Evolutionary conservation across 1,140 invertebrate species (phyloP).

Genomic region (Nephila pilipes): DNA sequence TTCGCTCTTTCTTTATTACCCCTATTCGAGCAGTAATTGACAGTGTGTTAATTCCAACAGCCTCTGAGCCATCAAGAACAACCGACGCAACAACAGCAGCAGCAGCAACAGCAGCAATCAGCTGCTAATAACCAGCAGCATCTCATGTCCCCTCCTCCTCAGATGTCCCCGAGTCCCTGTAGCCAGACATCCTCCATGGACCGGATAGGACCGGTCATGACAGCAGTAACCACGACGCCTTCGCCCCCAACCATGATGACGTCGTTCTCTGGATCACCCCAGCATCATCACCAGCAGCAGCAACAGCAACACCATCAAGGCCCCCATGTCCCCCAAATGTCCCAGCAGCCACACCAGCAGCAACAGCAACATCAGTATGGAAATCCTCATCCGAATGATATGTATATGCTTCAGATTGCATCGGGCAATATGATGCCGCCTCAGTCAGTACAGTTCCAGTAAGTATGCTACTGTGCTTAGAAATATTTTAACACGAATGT

Average conservation of each 20-base stretch:
- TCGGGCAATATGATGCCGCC: constrained; percentile 68
- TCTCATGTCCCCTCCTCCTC: constrained; percentile 41
- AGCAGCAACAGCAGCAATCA: not conserved
- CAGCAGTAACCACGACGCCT: constrained; percentile 58
- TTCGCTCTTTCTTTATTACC: not conserved
- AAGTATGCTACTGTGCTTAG: too few relatives aligned
- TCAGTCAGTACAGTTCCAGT: constrained; percentile 73
- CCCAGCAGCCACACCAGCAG: constrained; percentile 40
- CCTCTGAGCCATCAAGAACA: constrained; percentile 71
- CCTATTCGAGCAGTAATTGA: not conserved
- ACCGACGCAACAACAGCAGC: constrained; percentile 48
- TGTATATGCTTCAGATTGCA: constrained; percentile 73
- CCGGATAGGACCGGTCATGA: constrained; percentile 55
- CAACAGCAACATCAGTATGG: constrained; percentile 64
- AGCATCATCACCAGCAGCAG: constrained; percentile 63
- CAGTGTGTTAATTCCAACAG: not conserved
- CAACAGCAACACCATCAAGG: constrained; percentile 34
- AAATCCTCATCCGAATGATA: constrained; percentile 62
- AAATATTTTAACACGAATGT: too few relatives aligned
- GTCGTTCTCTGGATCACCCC: constrained; percentile 46
- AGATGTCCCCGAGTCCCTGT: constrained; percentile 59
- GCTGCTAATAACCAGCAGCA: constrained; percentile 61
- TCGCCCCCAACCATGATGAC: constrained; percentile 61
- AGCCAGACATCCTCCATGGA: constrained; percentile 5
- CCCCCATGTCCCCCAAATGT: not conserved